Conservation (phyloP, 2,888 invertebrate genomes). For the Nematopogon swammerdamellus region DNA sequence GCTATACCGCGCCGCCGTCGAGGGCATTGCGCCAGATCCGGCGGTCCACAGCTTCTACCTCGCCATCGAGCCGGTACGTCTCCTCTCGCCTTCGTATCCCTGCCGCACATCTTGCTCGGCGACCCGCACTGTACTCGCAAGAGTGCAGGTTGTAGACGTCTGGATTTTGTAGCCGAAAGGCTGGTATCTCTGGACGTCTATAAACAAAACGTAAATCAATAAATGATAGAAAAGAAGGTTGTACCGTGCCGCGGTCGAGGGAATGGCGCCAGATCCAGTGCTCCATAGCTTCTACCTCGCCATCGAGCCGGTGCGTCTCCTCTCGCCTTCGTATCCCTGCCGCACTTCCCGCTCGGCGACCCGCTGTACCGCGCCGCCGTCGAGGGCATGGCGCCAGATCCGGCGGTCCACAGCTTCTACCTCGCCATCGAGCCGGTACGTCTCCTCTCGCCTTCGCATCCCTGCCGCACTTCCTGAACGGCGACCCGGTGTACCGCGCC, state of each 20-base stretch:
- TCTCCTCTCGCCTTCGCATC: constrained; percentile 67
- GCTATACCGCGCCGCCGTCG: constrained; percentile 55
- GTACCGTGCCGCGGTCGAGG: constrained; percentile 61
- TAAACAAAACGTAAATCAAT: too few species aligned
- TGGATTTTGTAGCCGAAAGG: too few species aligned
- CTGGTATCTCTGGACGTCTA: too few species aligned
- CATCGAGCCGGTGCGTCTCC: constrained; percentile 74
- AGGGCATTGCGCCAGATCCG: constrained; percentile 66
- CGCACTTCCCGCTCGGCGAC: constrained; percentile 80
- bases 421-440: constrained; percentile 73
- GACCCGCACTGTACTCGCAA: too few species aligned
- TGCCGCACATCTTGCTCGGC: constrained; percentile 80
- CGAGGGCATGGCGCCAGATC: constrained; percentile 66
- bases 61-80: constrained; percentile 68
- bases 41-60: constrained; percentile 73
- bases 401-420: constrained; percentile 69
- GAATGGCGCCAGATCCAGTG: constrained; percentile 64
- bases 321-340: constrained; percentile 82
- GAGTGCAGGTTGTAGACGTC: too few species aligned
- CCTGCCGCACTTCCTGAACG: constrained; percentile 69
- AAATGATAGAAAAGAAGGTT: too few species aligned
- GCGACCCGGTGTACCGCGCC: constrained; percentile 58
- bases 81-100: constrained; percentile 80
- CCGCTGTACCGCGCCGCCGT: constrained; percentile 60
- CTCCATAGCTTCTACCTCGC: constrained; percentile 74